Conservation (phyloP, 2,113 vertebrate species). For the Lampris incognitus region DNA sequence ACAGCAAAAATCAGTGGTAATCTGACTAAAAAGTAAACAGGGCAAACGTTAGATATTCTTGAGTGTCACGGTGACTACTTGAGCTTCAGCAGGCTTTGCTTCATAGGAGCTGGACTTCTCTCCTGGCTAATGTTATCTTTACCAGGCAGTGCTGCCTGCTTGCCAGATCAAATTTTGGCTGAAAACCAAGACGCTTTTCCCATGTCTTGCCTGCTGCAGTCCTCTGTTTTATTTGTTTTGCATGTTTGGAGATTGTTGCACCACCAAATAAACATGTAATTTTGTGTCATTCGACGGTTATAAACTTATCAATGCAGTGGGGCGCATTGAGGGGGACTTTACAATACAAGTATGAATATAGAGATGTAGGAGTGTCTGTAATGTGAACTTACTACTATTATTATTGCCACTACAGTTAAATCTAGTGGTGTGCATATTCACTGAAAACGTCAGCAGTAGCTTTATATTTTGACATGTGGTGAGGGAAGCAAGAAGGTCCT, state of each 20-base stretch:
- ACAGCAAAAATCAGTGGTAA: background rate
- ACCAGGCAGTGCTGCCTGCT: background rate
- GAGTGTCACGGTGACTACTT: background rate
- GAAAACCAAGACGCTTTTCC: background rate
- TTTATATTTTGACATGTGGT: too few species aligned
- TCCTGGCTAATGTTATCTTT: background rate
- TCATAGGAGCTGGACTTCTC: background rate
- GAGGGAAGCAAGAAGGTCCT: background rate
- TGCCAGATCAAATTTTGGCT: constrained; percentile 7
- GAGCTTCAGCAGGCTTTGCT: background rate
- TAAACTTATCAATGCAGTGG: background rate
- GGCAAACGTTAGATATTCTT: background rate
- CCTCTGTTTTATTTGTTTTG: background rate
- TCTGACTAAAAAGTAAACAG: background rate
- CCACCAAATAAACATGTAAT: too few species aligned
- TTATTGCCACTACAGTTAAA: background rate
- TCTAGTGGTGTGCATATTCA: background rate
- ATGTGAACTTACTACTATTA: background rate
- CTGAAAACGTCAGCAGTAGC: too few species aligned
- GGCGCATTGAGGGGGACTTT: too few species aligned
- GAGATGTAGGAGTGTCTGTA: too few species aligned
- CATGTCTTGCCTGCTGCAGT: background rate
- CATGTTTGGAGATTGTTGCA: background rate
- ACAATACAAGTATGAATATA: too few species aligned
- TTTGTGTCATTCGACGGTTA: too few species aligned